Conservation (phyloP, 2,797 vertebrate species). For the Lacerta bilineata region DNA sequence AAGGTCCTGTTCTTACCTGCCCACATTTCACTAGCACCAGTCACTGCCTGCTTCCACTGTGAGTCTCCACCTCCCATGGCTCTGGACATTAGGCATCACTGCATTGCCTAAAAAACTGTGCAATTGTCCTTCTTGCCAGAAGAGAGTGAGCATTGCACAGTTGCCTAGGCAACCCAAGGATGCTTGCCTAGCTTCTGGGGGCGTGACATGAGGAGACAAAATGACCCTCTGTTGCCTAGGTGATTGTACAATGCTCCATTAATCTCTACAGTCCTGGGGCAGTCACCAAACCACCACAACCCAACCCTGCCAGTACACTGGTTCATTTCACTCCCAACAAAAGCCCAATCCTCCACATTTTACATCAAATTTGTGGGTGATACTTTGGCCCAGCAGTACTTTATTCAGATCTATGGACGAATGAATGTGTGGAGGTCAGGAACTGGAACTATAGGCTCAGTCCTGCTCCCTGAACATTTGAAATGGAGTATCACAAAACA, state of each 20-base stretch:
- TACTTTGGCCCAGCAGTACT: background rate
- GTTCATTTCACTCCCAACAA: background rate
- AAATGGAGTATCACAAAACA: background rate
- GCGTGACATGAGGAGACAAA: background rate
- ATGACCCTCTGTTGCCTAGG: background rate
- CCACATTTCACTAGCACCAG: too few species aligned
- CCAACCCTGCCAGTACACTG: background rate
- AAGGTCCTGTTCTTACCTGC: too few species aligned
- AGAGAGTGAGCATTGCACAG: background rate
- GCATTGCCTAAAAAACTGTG: background rate
- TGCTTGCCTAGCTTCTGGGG: background rate
- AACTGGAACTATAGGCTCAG: background rate
- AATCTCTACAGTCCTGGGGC: too few species aligned
- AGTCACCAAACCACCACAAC: background rate
- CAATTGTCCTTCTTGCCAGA: background rate
- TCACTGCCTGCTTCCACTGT: too few species aligned
- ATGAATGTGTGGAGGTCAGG: background rate
- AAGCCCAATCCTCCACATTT: background rate
- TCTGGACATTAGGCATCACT: background rate
- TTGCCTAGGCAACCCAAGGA: constrained; percentile 8
- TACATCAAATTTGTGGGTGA: too few species aligned
- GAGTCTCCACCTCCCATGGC: too few species aligned
- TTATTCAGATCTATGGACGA: background rate
- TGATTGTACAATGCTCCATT: too few species aligned
- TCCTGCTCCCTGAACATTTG: background rate